Conservation (phyloP, 2,113 vertebrate species). For the Emydura subglobosa region DNA sequence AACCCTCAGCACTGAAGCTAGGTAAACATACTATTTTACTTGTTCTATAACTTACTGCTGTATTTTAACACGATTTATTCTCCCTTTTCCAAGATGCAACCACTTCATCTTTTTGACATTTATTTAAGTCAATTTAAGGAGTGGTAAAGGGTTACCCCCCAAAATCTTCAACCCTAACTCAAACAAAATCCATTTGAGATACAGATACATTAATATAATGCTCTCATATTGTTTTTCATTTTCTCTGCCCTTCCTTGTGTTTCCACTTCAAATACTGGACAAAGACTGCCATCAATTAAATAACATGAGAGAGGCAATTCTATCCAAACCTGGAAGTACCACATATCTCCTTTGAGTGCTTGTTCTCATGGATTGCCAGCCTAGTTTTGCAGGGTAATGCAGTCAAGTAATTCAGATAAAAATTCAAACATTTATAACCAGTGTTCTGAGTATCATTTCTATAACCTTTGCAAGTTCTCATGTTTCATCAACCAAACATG, state of each 20-base stretch:
- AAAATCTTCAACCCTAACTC: neutral
- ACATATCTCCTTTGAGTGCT: neutral
- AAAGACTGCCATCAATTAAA: neutral
- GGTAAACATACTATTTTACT: neutral
- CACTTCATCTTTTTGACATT: neutral
- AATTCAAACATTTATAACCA: neutral
- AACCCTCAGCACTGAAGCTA: neutral
- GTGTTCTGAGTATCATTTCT: neutral
- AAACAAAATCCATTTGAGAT: neutral
- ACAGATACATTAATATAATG: neutral
- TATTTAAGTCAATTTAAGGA: neutral
- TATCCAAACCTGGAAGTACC: neutral
- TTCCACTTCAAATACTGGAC: neutral
- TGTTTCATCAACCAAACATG: neutral
- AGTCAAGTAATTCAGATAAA: neutral
- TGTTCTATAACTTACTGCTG: neutral
- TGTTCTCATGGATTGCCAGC: neutral
- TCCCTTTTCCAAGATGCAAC: neutral
- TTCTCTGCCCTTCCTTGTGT: neutral
- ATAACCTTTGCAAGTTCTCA: neutral
- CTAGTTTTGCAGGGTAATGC: neutral
- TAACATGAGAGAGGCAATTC: neutral
- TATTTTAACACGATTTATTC: neutral
- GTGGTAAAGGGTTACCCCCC: neutral
- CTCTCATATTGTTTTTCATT: neutral